Evolutionary conservation across 2,113 vertebrate genomes (phyloP).

Genomic region (Peromyscus polionotus): DNA sequence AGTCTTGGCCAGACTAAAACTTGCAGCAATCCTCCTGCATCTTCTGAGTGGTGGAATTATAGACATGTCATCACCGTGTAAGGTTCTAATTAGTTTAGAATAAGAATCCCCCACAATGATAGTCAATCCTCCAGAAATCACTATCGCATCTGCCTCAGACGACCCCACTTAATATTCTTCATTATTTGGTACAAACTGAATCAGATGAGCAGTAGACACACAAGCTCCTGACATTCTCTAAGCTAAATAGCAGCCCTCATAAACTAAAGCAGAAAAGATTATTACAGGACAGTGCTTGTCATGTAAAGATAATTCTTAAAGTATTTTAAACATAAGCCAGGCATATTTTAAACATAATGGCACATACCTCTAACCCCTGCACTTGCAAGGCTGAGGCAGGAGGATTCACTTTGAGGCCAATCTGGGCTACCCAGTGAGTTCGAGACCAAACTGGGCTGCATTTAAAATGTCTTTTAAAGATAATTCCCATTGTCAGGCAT

Average conservation of each 20-base stretch:
- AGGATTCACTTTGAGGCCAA: not conserved
- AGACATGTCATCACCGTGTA: not conserved
- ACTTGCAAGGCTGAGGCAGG: not conserved
- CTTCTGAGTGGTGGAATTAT: not conserved
- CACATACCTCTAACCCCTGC: not conserved
- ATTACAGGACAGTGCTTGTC: not conserved
- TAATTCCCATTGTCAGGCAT: not conserved
- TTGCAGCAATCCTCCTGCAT: not conserved
- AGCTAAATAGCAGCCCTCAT: not conserved
- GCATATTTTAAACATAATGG: no score
- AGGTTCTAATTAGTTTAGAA: not conserved
- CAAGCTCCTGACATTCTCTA: slow-evolving; percentile 1
- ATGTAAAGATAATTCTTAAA: slow-evolving; percentile 8
- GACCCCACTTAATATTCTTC: not conserved
- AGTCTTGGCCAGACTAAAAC: not conserved
- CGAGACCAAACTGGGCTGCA: not conserved
- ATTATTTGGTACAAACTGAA: not conserved
- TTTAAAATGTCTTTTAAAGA: not conserved
- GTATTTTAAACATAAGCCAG: not conserved
- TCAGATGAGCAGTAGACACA: not conserved
- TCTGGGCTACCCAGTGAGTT: not conserved
- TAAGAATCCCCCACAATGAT: not conserved
- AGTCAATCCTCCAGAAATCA: not conserved
- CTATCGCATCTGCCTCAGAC: not conserved
- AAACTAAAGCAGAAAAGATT: not conserved